Evolutionary conservation across 2,888 invertebrate genomes (phyloP).

Genomic region (Drosophila neonasuta): DNA sequence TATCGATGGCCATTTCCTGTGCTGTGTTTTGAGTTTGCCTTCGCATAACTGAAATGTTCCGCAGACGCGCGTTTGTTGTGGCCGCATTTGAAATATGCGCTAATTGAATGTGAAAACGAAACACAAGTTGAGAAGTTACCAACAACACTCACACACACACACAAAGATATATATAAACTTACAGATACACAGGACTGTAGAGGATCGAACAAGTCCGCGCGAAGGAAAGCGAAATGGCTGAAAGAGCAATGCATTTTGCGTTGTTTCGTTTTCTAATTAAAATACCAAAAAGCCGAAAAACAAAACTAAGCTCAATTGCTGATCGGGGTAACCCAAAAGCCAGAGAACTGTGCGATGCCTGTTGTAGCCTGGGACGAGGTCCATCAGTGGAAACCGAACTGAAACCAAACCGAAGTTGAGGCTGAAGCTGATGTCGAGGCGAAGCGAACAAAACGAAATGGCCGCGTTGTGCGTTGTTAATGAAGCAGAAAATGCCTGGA

Average conservation of each 20-base stretch:
- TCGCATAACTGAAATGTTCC: constrained; percentile 52
- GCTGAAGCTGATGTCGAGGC: neutral
- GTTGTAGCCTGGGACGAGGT: constrained; percentile 2
- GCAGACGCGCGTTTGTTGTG: constrained; percentile 43
- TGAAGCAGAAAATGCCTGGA: constrained; percentile 75
- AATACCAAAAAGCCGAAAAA: constrained; percentile 62
- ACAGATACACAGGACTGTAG: constrained; percentile 13
- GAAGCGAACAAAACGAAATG: constrained; percentile 65
- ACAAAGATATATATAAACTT: too few species aligned
- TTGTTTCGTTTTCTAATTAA: constrained; percentile 75
- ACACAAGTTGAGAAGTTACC: constrained; percentile 36
- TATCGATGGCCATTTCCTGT: constrained; percentile 22
- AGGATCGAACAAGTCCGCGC: constrained; percentile 8
- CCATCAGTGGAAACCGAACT: constrained; percentile 12
- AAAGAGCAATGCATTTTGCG: constrained; percentile 69
- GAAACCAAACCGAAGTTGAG: neutral
- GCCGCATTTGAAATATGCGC: constrained; percentile 69
- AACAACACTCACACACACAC: constrained; percentile 8
- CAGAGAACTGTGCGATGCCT: constrained; percentile 9
- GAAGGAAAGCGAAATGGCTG: constrained; percentile 58
- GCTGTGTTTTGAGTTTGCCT: constrained; percentile 44
- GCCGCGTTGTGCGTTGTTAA: constrained; percentile 72
- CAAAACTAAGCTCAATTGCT: constrained; percentile 66
- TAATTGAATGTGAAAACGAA: constrained; percentile 74
- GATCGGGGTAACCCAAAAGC: constrained; percentile 44